Evolutionary conservation across 2,888 invertebrate genomes (phyloP), one percentile per base, ranked within the genome.

Genomic region (Oxytorus armatus): DNA sequence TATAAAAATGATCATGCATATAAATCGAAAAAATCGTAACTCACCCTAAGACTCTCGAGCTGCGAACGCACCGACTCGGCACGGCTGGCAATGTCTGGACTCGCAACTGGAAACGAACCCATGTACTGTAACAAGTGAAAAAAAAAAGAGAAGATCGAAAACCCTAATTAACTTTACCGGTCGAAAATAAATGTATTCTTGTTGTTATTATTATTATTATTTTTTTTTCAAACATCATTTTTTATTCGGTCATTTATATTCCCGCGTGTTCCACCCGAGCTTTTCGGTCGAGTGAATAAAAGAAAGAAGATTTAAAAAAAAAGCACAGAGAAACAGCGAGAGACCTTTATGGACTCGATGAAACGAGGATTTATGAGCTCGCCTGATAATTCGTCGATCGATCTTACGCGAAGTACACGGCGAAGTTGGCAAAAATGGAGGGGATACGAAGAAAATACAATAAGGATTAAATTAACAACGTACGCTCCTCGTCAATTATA

Each of bases 71-170:
- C 94, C 89, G 93, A 93, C 87, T 95, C 95, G 73, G 94, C 94
- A 88, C 95, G 93, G 85, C 94, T 92, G 88, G 93, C 92, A 90
- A 94, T 94, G 92, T 95, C 95, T 88, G 94, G 94, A 89, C 95
- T 95, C 87, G 93, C 93, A 91, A 96, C 96, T 90, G 95, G 94
- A 93, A 96, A 96, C 88, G 96, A 96, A 87, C 96, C 96, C 94
- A 96, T 95, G 93, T 96, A 95, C 95, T 95, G 94, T 14, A 94
- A 94, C 90, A 92, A 92, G 88, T 89, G 83, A 85, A 82, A 72
- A 78, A 69, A 55, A 53, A 77, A 42, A 59, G n/a, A n/a, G n/a
- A 55, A 39, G 49, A 57, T 49, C 51, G 44, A 29, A 42, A 39
- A 39, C 16, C 47, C 16, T 61, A 70, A 79, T 77, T 74, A 74